These are phyloP conservation scores for Dipodomys spectabilis DNA, from an alignment of 2,113 vertebrate genomes.

Conservation along the genomic window DNA sequence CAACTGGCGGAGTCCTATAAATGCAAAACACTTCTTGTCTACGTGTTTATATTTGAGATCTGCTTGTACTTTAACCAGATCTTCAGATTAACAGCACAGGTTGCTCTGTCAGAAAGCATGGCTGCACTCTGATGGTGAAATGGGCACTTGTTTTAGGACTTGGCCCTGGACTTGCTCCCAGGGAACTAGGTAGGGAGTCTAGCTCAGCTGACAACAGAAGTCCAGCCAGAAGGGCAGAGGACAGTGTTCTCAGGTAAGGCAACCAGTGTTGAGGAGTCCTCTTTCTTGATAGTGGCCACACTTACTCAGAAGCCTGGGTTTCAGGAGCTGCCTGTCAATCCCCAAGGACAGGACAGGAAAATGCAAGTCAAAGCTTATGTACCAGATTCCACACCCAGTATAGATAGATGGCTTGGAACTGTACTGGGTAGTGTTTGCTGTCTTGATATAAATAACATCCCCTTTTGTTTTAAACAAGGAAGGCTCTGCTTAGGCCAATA, in stretches of 20 bases:
- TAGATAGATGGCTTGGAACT: not conserved
- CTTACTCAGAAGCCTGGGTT: not conserved
- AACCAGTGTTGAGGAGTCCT: not conserved
- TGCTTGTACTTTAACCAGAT: conserved; percentile 40
- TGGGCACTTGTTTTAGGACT: not conserved
- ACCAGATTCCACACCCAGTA: not conserved
- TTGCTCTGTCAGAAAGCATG: not conserved
- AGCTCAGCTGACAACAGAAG: conserved; percentile 27
- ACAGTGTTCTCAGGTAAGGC: not conserved
- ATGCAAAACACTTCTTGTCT: not conserved
- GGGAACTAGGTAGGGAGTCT: not conserved
- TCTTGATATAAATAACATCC: conserved; percentile 1
- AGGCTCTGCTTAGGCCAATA: not conserved
- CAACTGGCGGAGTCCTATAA: not conserved
- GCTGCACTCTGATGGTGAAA: conserved; percentile 40
- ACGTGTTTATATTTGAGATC: not conserved
- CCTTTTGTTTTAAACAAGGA: not conserved
- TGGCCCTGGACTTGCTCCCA: not conserved
- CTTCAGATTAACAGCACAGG: not conserved
- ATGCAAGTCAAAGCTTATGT: not conserved
- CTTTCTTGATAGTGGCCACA: not conserved
- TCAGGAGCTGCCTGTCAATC: not conserved
- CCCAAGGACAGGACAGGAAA: not conserved
- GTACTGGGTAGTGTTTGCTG: not conserved
- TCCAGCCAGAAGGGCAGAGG: conserved; percentile 23